Base-by-base conservation (phyloP, 2,888 invertebrate species). In the Cerceris rybyensis region DNA sequence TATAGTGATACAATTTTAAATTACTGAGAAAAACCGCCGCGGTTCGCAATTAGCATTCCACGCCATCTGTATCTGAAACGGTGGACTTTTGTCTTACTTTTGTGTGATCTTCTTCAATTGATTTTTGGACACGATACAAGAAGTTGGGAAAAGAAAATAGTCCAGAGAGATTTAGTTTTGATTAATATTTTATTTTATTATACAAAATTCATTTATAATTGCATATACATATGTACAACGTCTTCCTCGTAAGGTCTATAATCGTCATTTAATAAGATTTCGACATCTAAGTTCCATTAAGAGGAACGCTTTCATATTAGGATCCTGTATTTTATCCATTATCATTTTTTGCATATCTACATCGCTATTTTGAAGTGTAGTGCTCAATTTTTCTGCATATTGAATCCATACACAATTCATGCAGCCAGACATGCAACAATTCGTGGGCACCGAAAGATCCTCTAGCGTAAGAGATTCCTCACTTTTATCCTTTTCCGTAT, bases 381-480 rank as follows among this genome's bases (percentile, higher is more conserved):
- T 94, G 5, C 94, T 93, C 58, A 98, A 87, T 28, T 96, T 95
- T 86, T 98, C 96, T 0, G 98, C 98, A 94, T 98, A 98, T 14
- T 96, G 95, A 66, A 98, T 95, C 96, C 97, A 98, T 6, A 98
- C 98, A 91, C 98, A 98, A 92, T 98, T 98, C 0, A 96, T 94
- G 93, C 98, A 98, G 0, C 98, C 98, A 0, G 97, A 96, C 95
- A 96, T 96, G 89, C 98, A 98, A 92, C 98, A 98, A 41, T 95
- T 96, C 2, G 96, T 96, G 0, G 98, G 98, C 14, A 95, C 94
- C 0, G 94, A 93, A 87, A 94, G 94, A 84, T 96, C 96, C 16
- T 94, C 92, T 11, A 93, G 42, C 14, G 70, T 66, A 6, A 42
- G 41, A 11, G 43, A 7, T 11, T 65, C 63, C 9, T 67, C 14